Evolutionary conservation across 2,797 vertebrate species (phyloP).

Genomic region (Sarcophilus harrisii): DNA sequence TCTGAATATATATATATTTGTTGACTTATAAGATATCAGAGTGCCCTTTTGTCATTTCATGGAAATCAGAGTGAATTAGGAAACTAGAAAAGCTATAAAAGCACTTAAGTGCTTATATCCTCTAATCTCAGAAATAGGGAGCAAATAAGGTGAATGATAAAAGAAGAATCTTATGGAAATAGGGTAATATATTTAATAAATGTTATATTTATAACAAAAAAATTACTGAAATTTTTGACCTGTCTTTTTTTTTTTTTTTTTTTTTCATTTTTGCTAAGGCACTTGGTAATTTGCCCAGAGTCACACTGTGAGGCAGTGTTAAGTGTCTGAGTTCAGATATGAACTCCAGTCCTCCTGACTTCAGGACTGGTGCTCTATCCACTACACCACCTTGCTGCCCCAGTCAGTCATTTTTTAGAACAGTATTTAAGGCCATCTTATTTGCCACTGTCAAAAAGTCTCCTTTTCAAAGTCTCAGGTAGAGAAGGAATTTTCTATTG

Average conservation of each 20-base stretch:
- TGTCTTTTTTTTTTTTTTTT: too few species aligned
- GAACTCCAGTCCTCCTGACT: too few species aligned
- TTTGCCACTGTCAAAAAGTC: not conserved
- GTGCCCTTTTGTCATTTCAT: not conserved
- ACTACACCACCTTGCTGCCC: too few species aligned
- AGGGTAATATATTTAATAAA: not conserved
- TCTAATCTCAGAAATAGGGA: not conserved
- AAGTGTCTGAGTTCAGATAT: too few species aligned
- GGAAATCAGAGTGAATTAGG: not conserved
- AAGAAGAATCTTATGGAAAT: not conserved
- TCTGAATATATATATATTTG: not conserved
- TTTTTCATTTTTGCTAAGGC: too few species aligned
- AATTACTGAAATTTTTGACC: too few species aligned
- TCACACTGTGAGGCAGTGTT: too few species aligned
- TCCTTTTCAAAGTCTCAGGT: not conserved
- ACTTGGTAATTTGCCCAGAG: too few species aligned
- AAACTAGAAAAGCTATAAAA: not conserved
- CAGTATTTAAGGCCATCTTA: not conserved
- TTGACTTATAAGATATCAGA: conserved; percentile 1
- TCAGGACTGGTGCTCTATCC: too few species aligned
- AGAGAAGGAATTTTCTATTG: not conserved
- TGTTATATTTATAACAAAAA: not conserved
- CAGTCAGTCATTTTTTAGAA: not conserved
- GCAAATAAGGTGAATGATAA: not conserved
- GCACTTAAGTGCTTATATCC: not conserved